Evolutionary conservation across 2,113 vertebrate species (phyloP).

Genomic region (Abramis brama): DNA sequence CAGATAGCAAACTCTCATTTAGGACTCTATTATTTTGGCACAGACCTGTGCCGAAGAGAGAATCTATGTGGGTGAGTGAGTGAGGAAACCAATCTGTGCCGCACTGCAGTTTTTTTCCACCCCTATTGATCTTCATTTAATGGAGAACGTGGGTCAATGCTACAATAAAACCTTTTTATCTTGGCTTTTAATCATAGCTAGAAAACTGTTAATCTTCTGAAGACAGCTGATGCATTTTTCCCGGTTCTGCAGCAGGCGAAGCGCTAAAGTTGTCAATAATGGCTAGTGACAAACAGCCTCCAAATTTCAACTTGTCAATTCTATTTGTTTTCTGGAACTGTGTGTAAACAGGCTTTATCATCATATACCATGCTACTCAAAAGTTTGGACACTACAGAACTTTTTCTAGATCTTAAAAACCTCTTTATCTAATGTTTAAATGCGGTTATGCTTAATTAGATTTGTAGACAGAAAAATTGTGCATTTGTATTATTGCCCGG

Average conservation of each 20-base stretch:
- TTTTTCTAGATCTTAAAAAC: no score
- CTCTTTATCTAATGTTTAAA: neutral
- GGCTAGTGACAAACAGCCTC: neutral
- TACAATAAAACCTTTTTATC: constrained; percentile 26
- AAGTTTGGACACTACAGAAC: neutral
- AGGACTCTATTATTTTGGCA: constrained; percentile 37
- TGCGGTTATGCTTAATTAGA: neutral
- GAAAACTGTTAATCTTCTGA: constrained; percentile 20
- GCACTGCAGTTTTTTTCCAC: neutral
- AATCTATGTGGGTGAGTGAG: constrained; percentile 1
- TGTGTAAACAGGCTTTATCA: neutral
- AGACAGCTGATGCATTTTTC: neutral
- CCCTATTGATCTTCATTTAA: constrained; percentile 23
- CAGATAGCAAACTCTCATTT: constrained; percentile 29
- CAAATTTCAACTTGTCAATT: neutral
- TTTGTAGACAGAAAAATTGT: neutral
- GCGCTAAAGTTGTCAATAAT: constrained; percentile 10
- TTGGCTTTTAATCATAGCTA: constrained; percentile 17
- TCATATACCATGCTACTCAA: neutral
- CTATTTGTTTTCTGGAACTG: neutral
- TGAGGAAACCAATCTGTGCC: constrained; percentile 22
- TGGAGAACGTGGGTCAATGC: neutral
- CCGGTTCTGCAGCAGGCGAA: neutral
- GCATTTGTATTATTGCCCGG: neutral
- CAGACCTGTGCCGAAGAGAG: neutral